Base-by-base conservation (phyloP, 1,140 invertebrate species). In the Anoplolepis gracilipes region DNA sequence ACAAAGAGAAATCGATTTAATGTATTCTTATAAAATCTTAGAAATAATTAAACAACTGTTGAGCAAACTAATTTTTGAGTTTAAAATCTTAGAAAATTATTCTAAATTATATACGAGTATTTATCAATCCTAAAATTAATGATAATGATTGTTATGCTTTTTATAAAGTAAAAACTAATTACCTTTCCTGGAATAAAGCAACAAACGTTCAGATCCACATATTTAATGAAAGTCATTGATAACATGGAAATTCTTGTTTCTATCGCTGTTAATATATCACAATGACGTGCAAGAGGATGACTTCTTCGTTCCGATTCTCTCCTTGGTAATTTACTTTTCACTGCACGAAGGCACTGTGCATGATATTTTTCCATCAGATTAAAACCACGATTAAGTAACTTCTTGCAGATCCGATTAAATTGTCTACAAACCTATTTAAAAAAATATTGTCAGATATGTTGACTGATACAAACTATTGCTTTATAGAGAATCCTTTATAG, bases 151-250 rank as follows among this genome's bases (percentile, higher is more conserved):
- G 11, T 10, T 10, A 53, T 11, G 1, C 13, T 62, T 67, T 65
- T 42, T 1, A 22, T 6, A 7, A 55, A 7, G 0, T 8, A 49
- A 77, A 61, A 11, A 53, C 62, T 0, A 42, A 10, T 72, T 93
- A 97, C 98, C 95, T 98, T 98, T 84, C 98, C 98, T 19, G 98
- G 98, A 91, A 99, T 98, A 92, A 99, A 99, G 92, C 98, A 99
- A 91, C 98, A 98, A 6, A 98, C 92, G 78, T 97, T 96, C 73
- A 96, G 95, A 84, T 98, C 97, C 19, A 98, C 97, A 90, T 97
- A 98, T 94, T 98, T 98, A 49, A 96, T 97, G 92, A 98, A 99
- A 0, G 98, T 99, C 98, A 99, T 99, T 8, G 97, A 97, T 5
- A 99, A 95, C 96, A 99, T 97, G 0, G 98, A 98, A 30, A 99